Base-by-base conservation (phyloP, 2,888 invertebrate species). In the Phengaris arion region DNA sequence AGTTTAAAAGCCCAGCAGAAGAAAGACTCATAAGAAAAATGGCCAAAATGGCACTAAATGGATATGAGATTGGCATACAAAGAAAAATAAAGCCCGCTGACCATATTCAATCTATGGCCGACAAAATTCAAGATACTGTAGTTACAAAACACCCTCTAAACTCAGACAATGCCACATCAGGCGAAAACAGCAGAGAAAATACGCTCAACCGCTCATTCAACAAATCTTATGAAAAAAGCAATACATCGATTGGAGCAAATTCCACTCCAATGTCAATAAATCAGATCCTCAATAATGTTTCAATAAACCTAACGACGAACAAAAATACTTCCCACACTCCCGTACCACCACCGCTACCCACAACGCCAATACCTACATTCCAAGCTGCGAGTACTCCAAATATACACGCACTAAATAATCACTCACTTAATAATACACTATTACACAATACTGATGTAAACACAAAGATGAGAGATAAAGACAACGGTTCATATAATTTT, bases 41-140 rank as follows among this genome's bases (percentile, higher is more conserved):
- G 90, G 93, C 94, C 55, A 94, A 93, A 87, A 93, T 93, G 92
- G 94, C 94, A 13, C 83, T 94, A 74, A 94, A 94, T 81, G 93
- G 93, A 51, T 94, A 94, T 79, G 94, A 94, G 85, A 94, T 94
- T 77, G 94, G 94, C 48, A 94, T 94, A 78, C 94, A 94, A 81
- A 87, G 94, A 80, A 94, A 93, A 87, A 94, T 93, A 75, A 94
- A 94, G 79, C 94, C 94, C 0, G 93, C 92, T 64, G 93, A 93
- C 79, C 93, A 93, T 79, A 94, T 94, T 80, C 93, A 94, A 81
- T 90, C 89, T 15, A 94, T 94, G 94, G 94, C 94, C 74, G 91
- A 91, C 77, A 92, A 89, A 86, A 94, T 94, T 79, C 93, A 94
- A 84, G 94, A 94, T 77, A 94, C 94, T n/a, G 90, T 94, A 68